Conservation (phyloP, 2,888 invertebrate genomes). For the Reticulitermes lucifugus region DNA sequence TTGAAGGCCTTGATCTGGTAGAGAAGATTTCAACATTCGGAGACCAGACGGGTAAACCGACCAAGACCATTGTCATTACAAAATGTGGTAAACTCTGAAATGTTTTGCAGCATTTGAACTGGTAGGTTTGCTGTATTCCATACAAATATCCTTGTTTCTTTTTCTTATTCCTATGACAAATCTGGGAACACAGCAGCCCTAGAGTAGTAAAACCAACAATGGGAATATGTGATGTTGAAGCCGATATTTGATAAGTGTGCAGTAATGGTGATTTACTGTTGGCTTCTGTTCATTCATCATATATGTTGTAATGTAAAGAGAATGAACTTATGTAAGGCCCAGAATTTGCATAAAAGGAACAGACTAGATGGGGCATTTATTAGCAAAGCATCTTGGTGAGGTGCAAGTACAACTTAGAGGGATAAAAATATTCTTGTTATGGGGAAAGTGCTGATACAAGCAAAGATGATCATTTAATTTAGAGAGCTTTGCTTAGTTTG, state of each 20-base stretch:
- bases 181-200: background rate
- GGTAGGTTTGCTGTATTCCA: constrained; percentile 23
- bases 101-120: background rate
- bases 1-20: constrained; percentile 82
- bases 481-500: constrained; percentile 51
- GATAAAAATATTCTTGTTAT: constrained; percentile 50
- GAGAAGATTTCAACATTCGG: constrained; percentile 83
- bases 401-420: constrained; percentile 48
- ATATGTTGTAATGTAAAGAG: constrained; percentile 20
- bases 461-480: constrained; percentile 47
- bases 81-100: constrained; percentile 79
- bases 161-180: background rate
- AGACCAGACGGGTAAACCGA: constrained; percentile 82
- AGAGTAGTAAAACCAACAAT: background rate
- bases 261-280: background rate
- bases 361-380: constrained; percentile 32
- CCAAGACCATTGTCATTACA: constrained; percentile 77
- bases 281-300: constrained; percentile 16
- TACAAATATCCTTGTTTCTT: background rate
- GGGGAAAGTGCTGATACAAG: constrained; percentile 39
- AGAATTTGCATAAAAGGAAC: background rate
- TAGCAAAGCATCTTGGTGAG: constrained; percentile 46
- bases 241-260: background rate
- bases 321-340: constrained; percentile 29
- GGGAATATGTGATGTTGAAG: background rate